A percentile compares a stretch with the other conserved stretches of the same genome.
Conservation (phyloP, 1,140 invertebrate species). For the Mamestra configurata region DNA sequence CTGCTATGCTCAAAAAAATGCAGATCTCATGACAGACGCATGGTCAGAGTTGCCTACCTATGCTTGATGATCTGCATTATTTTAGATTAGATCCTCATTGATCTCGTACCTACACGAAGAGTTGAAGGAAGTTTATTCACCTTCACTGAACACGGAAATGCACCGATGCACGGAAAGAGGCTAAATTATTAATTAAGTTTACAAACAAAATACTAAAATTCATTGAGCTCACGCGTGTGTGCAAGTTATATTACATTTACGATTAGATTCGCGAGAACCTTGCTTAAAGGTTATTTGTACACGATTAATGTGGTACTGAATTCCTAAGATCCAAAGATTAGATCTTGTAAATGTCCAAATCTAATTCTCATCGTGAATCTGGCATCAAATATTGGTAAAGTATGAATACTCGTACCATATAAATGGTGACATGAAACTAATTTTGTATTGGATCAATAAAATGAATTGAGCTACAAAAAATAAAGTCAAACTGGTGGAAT, state of each 20-base stretch:
- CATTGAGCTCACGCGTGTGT: background rate
- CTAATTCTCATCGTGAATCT: constrained; percentile 38
- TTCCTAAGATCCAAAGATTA: constrained; percentile 28
- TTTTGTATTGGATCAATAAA: no score
- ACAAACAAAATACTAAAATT: no score
- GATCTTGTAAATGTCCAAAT: constrained; percentile 21
- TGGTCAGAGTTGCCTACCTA: no score
- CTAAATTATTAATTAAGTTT: background rate
- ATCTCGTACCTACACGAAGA: background rate
- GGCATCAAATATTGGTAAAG: background rate
- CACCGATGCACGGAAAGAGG: no score
- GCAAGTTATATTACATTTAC: background rate
- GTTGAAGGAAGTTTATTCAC: background rate
- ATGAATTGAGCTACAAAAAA: no score
- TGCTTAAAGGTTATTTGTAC: constrained; percentile 32
- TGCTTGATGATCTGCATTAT: no score
- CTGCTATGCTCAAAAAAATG: no score
- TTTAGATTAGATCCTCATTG: no score
- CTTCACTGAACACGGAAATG: background rate
- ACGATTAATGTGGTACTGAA: constrained; percentile 11
- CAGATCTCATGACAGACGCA: no score
- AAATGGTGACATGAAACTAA: background rate
- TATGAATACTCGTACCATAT: no score
- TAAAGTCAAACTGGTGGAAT: no score
- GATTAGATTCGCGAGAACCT: background rate